Conservation (phyloP, 2,113 vertebrate genomes). For the crab-eating macaque (Macaca fascicularis) region T2T-MFA8v1.1 NC_088386.1:40823501-40824000, state of each 20-base stretch:
- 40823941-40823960: neutral
- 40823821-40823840: neutral
- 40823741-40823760: neutral
- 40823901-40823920: neutral
- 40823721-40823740: neutral
- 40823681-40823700: constrained; percentile 27
- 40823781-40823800: neutral
- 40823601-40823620: neutral
- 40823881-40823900: constrained; percentile 29
- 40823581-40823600: neutral
- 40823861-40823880: constrained; percentile 21
- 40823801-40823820: neutral
- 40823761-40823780: neutral
- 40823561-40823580: neutral
- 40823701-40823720: neutral
- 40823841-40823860: neutral
- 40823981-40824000: neutral
- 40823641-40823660: constrained; percentile 54
- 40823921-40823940: constrained; percentile 16
- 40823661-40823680: constrained; percentile 45
- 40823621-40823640: constrained; percentile 53
- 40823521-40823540: no score
- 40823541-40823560: no score
- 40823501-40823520: no score
- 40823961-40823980: neutral